A percentile compares a stretch with the other conserved stretches of the same genome.
Conservation (phyloP, 2,888 invertebrate species). For the Lymantria dispar region DNA sequence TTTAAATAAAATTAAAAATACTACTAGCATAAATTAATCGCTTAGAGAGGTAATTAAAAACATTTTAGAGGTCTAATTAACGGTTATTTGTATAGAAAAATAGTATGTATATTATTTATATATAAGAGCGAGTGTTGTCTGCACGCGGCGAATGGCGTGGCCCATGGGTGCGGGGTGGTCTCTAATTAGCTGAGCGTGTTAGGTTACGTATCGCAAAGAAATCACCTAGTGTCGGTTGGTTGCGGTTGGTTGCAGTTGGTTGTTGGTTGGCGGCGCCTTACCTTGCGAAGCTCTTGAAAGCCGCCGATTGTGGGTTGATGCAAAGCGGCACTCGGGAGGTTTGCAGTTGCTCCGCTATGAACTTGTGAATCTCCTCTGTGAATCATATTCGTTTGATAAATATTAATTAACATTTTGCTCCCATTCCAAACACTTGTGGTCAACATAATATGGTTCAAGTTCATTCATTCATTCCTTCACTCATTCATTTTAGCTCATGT, state of each 20-base stretch:
- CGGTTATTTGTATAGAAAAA: neutral
- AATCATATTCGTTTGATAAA: conserved; percentile 12
- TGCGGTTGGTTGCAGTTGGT: conserved; percentile 68
- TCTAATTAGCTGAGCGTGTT: conserved; percentile 45
- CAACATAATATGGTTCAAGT: too few species aligned
- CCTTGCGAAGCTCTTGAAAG: conserved; percentile 99
- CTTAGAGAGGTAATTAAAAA: conserved; percentile 11
- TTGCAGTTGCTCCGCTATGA: conserved; percentile 98
- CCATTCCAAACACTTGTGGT: too few species aligned
- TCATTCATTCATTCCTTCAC: too few species aligned
- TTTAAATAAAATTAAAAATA: conserved; percentile 6
- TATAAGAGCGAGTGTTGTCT: conserved; percentile 2
- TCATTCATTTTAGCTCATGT: too few species aligned
- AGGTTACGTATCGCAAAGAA: conserved; percentile 79
- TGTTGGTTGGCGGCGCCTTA: conserved; percentile 84
- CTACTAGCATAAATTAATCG: conserved; percentile 17
- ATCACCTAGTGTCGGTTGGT: conserved; percentile 81
- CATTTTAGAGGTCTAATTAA: conserved; percentile 22
- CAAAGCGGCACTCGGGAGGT: conserved; percentile 98
- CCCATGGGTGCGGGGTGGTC: conserved; percentile 64
- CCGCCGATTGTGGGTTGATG: conserved; percentile 99
- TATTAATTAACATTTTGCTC: too few species aligned
- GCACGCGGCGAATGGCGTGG: neutral
- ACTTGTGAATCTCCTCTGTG: conserved; percentile 99
- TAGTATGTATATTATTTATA: neutral